These are phyloP conservation scores for Oncorhynchus gorbuscha DNA, from an alignment of 2,113 vertebrate genomes.

Conservation along the genomic window DNA sequence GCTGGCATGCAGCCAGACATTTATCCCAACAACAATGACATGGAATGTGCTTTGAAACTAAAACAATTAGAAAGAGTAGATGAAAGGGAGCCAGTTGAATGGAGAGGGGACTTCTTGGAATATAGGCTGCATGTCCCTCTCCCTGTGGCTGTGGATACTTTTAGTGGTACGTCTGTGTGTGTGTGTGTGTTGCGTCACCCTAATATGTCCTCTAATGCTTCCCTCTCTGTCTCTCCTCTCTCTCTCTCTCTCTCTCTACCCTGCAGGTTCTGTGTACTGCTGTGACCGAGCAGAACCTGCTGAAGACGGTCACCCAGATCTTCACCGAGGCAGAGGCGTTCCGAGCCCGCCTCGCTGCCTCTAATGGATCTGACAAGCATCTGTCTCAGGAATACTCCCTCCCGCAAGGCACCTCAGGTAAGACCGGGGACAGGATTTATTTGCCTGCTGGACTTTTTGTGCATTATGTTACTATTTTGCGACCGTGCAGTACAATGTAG, in stretches of 20 bases:
- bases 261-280: constrained; percentile 83
- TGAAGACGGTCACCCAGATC: constrained; percentile 89
- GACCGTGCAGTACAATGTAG: background rate
- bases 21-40: background rate
- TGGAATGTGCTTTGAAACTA: constrained; percentile 21
- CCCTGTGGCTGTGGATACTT: constrained; percentile 12
- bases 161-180: background rate
- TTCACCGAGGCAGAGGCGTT: constrained; percentile 80
- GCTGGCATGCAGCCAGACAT: background rate
- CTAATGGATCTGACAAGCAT: constrained; percentile 42
- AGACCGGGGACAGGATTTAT: background rate
- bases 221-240: background rate
- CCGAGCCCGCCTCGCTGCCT: constrained; percentile 59
- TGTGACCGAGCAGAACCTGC: constrained; percentile 83
- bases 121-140: constrained; percentile 20
- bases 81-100: constrained; percentile 24
- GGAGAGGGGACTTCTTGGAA: constrained; percentile 11
- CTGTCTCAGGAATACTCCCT: constrained; percentile 30
- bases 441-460: background rate
- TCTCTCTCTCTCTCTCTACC: background rate
- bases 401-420: constrained; percentile 42
- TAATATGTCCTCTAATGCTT: background rate
- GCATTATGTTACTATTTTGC: background rate
- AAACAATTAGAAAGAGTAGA: background rate
- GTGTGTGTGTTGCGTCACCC: background rate